Percentiles rank a stretch among this genome's conserved stretches.
Conservation (phyloP, 2,797 vertebrate genomes). For the Chiloscyllium punctatum region DNA sequence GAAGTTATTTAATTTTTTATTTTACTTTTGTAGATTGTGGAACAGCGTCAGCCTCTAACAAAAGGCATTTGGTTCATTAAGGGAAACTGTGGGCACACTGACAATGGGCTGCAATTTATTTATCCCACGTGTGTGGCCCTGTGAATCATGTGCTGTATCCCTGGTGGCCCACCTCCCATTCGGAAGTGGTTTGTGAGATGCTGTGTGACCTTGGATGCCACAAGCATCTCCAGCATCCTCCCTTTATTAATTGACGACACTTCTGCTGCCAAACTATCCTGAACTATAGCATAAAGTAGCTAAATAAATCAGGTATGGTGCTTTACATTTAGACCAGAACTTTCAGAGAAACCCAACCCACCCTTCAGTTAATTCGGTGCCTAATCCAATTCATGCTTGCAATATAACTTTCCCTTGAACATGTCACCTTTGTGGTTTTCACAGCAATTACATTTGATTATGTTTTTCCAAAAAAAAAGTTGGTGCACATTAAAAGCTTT, state of each 20-base stretch:
- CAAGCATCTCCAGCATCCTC: neutral
- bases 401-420: neutral
- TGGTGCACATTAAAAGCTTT: neutral
- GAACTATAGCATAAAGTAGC: neutral
- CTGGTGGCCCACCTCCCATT: neutral
- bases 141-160: neutral
- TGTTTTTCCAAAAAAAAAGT: neutral
- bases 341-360: neutral
- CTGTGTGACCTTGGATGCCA: neutral
- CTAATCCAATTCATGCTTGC: neutral
- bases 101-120: neutral
- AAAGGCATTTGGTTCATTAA: constrained; percentile 11
- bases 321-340: neutral
- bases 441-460: neutral
- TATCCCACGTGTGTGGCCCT: neutral
- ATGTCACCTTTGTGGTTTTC: neutral
- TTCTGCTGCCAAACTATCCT: neutral
- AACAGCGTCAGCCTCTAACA: neutral
- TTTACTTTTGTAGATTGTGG: constrained; percentile 30
- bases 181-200: neutral
- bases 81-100: neutral
- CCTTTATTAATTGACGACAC: neutral
- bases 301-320: neutral
- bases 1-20: neutral
- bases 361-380: neutral